A percentile compares a stretch with the other conserved stretches of the same genome.
phyloP scores from a whole-genome alignment of 2,888 invertebrate species.

The Gonocerus acuteangulatus region DNA sequence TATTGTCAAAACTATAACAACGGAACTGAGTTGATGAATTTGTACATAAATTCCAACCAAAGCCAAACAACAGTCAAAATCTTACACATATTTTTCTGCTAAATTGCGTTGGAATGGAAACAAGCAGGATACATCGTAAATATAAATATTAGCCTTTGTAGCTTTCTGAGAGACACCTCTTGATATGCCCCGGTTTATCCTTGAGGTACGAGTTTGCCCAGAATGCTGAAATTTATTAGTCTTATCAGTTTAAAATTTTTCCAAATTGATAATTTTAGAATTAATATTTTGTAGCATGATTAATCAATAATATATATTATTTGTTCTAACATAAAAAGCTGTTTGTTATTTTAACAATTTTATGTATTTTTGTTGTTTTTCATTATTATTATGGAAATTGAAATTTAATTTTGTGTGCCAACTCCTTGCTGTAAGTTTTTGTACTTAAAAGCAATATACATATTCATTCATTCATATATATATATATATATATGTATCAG shows the following conservation, averaged over 20 bases:
- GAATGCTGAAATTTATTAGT: constrained; percentile 8
- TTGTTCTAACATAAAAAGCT: no score
- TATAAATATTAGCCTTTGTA: constrained; percentile 54
- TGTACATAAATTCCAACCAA: background rate
- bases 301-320: no score
- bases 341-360: no score
- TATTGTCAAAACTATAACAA: constrained; percentile 45
- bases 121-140: constrained; percentile 66
- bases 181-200: constrained; percentile 28
- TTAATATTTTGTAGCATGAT: background rate
- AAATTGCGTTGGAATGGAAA: constrained; percentile 72
- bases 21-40: background rate
- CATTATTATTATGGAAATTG: no score
- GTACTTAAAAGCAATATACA: no score
- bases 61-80: constrained; percentile 27
- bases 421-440: no score
- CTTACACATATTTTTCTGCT: constrained; percentile 72
- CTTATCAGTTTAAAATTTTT: background rate
- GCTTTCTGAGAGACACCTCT: constrained; percentile 26
- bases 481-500: no score
- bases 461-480: no score
- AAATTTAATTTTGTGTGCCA: no score
- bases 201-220: constrained; percentile 20
- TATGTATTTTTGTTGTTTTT: no score
- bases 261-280: background rate